Conservation (phyloP, 2,888 invertebrate species). For the Agonopterix subpropinquella region DNA sequence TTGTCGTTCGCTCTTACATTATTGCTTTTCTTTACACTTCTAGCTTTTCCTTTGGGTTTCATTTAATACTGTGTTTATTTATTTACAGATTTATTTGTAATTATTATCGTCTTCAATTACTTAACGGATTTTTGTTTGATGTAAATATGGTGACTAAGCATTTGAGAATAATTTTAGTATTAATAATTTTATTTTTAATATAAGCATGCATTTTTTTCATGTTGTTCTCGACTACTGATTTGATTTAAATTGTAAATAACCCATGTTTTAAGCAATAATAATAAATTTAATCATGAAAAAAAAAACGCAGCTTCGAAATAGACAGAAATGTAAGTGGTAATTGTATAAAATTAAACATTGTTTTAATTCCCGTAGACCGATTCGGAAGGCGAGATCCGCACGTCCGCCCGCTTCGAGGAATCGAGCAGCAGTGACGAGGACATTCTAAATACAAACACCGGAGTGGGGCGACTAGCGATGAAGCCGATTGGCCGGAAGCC, state of each 20-base stretch:
- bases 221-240: not conserved
- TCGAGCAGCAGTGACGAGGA: slow-evolving; percentile 67
- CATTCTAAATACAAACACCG: slow-evolving; percentile 46
- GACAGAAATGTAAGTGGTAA: too few species aligned
- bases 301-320: too few species aligned
- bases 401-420: slow-evolving; percentile 48
- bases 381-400: slow-evolving; percentile 49
- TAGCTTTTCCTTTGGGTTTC: not conserved
- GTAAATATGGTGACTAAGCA: not conserved
- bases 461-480: slow-evolving; percentile 54
- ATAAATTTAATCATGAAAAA: too few species aligned
- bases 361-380: slow-evolving; percentile 41
- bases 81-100: not conserved
- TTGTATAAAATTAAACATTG: slow-evolving; percentile 3
- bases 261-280: too few species aligned
- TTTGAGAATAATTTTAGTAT: not conserved
- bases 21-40: slow-evolving; percentile 11
- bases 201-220: not conserved
- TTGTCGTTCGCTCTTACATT: slow-evolving; percentile 33
- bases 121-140: not conserved
- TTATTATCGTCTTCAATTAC: not conserved
- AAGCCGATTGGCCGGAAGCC: slow-evolving; percentile 54
- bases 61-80: not conserved
- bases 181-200: not conserved
- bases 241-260: too few species aligned